Conservation (phyloP, 2,888 invertebrate species). For the Lepidocyrtinus sp. region DNA sequence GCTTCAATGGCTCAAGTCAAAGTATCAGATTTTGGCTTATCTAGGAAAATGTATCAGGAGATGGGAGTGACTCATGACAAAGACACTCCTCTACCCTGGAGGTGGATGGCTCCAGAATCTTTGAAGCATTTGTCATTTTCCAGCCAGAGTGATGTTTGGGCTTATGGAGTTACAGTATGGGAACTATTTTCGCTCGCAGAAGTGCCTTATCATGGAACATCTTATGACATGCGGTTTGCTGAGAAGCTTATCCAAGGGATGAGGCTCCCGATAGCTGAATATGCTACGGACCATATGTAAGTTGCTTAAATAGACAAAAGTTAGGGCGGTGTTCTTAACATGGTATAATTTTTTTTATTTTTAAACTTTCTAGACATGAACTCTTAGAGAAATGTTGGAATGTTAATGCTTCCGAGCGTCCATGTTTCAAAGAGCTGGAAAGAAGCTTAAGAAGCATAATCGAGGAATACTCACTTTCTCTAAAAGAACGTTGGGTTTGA, state of each 20-base stretch:
- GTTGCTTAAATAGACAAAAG: background rate
- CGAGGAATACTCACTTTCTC: too few relatives aligned
- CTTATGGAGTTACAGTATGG: slow-evolving; percentile 37
- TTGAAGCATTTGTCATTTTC: slow-evolving; percentile 33
- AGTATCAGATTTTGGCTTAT: slow-evolving; percentile 49
- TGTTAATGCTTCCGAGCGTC: background rate
- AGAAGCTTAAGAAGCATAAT: too few relatives aligned
- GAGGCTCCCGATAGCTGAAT: slow-evolving; percentile 27
- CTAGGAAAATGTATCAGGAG: slow-evolving; percentile 43
- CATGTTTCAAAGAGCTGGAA: slow-evolving; percentile 30
- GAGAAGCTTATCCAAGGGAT: slow-evolving; percentile 17
- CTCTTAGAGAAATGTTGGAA: slow-evolving; percentile 33
- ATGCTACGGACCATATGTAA: slow-evolving; percentile 24
- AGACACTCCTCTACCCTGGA: slow-evolving; percentile 41
- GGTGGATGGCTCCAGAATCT: slow-evolving; percentile 46
- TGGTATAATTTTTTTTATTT: background rate
- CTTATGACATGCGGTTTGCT: slow-evolving; percentile 35
- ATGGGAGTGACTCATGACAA: slow-evolving; percentile 31
- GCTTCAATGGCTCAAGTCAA: slow-evolving; percentile 27
- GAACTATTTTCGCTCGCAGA: slow-evolving; percentile 47
- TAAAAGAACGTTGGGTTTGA: too few relatives aligned
- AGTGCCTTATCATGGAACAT: slow-evolving; percentile 38
- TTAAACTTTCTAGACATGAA: slow-evolving; percentile 31
- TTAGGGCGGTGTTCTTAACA: background rate
- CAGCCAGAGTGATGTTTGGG: slow-evolving; percentile 36